Base-by-base conservation (phyloP, 2,888 invertebrate genomes). In the Dryobota labecula region DNA sequence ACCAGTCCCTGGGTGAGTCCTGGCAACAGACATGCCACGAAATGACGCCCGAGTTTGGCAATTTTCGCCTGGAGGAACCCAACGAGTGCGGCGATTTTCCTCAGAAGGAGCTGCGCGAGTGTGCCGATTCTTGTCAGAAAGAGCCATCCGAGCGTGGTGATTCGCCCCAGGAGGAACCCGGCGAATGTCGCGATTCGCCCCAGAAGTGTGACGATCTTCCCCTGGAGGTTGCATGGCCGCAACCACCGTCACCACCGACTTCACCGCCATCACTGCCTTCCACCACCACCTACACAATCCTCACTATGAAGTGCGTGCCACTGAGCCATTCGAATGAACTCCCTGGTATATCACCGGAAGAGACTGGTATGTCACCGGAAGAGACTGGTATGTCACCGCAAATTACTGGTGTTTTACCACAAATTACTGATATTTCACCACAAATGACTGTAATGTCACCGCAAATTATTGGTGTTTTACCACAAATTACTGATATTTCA, bases 21-120 rank as follows among this genome's bases (percentile, higher is more conserved):
- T 33, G 33, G 54, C 53, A 30, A 49, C 20, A 70, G 13, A 41
- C 41, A 41, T 24, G 70, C 15, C 30, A 24, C 15, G 49, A 51
- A 51, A 70, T 41, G 9, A 41, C 41, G 15, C 2, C 27, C 3
- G 41, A 60, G 4, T 13, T 33, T 54, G 30, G 7, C 0, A 3
- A 41, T 7, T 60, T 41, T 41, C 27, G 8, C 20, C 27, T 20
- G 0, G 60, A 20, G 20, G 13, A 60, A 20, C 41, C 27, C 8
- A 2, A 20, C 8, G 8, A 15, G 20, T 27, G 9, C 15, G 9
- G 24, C 13, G 24, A 15, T 49, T n/a, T 13, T 15, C 15, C 18
- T 11, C 18, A 41, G 4, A 24, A 41, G 6, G 1, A 41, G 24
- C 49, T 9, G 1, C 8, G 18, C 30, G 41, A 51, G 30, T 20